Percentiles rank a stretch among this genome's conserved stretches.
These are phyloP conservation scores for Syrphus vitripennis DNA, from an alignment of 2,888 invertebrate genomes.

Conservation along the genomic window DNA sequence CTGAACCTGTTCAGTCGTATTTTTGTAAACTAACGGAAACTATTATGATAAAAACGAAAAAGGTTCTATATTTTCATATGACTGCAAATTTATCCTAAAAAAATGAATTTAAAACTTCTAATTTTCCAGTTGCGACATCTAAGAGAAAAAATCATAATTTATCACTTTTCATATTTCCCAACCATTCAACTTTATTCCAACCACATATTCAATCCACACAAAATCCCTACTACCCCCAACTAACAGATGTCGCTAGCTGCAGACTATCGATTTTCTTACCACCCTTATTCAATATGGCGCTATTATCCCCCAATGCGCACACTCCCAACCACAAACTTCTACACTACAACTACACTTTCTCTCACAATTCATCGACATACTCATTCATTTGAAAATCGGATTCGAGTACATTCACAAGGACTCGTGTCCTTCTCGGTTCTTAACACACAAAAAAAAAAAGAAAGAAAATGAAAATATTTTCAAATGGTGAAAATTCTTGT, in stretches of 20 bases:
- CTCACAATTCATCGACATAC: slow-evolving; percentile 39
- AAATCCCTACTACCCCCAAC: not conserved
- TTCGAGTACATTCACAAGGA: slow-evolving; percentile 65
- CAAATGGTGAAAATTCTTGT: slow-evolving; percentile 33
- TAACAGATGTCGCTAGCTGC: not conserved
- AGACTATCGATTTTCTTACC: not conserved
- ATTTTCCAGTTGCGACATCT: not conserved
- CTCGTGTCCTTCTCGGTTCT: slow-evolving; percentile 51
- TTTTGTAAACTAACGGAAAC: too few relatives aligned
- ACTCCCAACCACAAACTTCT: slow-evolving; percentile 38
- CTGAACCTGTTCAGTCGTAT: too few relatives aligned
- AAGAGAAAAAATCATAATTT: not conserved
- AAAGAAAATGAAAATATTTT: slow-evolving; percentile 47
- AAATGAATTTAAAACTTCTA: not conserved
- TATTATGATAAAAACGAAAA: too few relatives aligned
- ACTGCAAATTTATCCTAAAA: too few relatives aligned
- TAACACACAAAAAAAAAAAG: not conserved
- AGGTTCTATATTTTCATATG: too few relatives aligned
- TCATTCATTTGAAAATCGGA: slow-evolving; percentile 67
- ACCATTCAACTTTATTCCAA: not conserved
- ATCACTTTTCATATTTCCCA: too few relatives aligned
- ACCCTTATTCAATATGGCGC: slow-evolving; percentile 51
- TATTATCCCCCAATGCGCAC: slow-evolving; percentile 21
- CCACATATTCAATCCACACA: not conserved
- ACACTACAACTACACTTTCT: slow-evolving; percentile 53